Evolutionary conservation across 2,797 vertebrate genomes (phyloP), one percentile per base, ranked within the genome.

Genomic region (Gymnocypris eckloni): DNA sequence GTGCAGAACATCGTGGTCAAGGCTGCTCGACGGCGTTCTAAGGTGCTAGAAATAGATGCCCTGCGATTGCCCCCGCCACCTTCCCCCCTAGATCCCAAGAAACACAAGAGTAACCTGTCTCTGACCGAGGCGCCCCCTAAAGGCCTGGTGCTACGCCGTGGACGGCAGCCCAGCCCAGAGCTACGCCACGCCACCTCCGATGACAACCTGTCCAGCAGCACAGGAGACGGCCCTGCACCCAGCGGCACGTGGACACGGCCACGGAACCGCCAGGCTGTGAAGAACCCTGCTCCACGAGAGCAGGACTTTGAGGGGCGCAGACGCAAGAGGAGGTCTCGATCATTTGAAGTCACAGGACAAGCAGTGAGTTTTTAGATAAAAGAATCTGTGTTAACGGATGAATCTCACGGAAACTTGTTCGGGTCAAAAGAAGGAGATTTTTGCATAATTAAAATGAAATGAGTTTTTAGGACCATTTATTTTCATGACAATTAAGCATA

Each of bases 191-290:
- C 96, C 50, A 93, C 95, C 81, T 97, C 96, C 0, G 95, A 97
- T 18, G 97, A 97, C 86, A 98, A 97, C 92, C 93, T 97, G 89
- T 97, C 97, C 90, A 97, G 96, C 94, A 97, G 96, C 94, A 97
- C 95, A 0, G 94, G 94, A 0, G 96, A 98, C 56, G 94, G 94
- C 0, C 93, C 93, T 0, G 85, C 90, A 0, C 90, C 83, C 22
- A 93, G 90, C 50, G 82, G 45, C 71, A 90, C 83, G 5, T 93
- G 93, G 92, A 91, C 91, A 0, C 93, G 93, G 6, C 91, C 90
- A 0, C 93, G 91, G 2, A 91, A 91, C 41, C 94, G 90, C 1
- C 95, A 94, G 87, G 93, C 94, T 50, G 82, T 85, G 88, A 97
- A 95, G 87, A 95, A 95, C 90, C 89, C 91, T 25, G 92, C 91